A percentile compares a stretch with the other conserved stretches of the same genome.
Evolutionary conservation across 2,113 vertebrate species (phyloP).

Genomic region (Microcebus jonahi): DNA sequence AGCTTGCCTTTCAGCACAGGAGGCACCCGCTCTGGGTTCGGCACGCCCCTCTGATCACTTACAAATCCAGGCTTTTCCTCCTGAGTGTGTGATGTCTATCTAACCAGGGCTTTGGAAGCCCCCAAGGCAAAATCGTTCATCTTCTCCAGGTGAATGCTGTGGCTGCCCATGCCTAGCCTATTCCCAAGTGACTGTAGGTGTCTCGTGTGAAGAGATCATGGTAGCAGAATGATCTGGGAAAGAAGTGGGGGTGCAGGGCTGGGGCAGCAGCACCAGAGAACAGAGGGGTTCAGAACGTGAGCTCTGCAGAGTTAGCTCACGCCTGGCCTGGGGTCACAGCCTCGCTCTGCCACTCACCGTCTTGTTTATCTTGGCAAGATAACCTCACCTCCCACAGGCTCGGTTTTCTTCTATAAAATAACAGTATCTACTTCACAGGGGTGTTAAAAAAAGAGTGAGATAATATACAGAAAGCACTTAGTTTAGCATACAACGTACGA

Average conservation of each 20-base stretch:
- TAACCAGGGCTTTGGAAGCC: background rate
- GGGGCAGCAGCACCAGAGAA: background rate
- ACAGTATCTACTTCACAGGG: no score
- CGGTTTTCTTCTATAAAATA: background rate
- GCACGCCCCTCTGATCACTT: background rate
- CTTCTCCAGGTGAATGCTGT: background rate
- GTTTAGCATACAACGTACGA: background rate
- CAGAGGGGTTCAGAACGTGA: background rate
- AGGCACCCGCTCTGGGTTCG: background rate
- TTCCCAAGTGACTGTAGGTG: background rate
- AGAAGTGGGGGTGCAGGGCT: no score
- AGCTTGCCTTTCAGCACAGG: background rate
- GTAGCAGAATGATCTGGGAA: no score
- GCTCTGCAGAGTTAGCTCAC: background rate
- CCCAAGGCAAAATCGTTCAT: background rate
- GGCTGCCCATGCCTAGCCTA: background rate
- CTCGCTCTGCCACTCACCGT: background rate
- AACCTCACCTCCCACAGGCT: background rate
- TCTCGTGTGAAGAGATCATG: background rate
- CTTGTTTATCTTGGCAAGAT: background rate
- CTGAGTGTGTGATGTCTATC: background rate
- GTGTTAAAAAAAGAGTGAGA: background rate
- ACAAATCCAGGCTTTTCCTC: background rate
- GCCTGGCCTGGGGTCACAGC: background rate
- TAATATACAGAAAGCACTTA: background rate